A percentile compares a stretch with the other conserved stretches of the same genome.
Evolutionary conservation across 2,113 vertebrate species (phyloP).

Genomic region (Spilogale gracilis): DNA sequence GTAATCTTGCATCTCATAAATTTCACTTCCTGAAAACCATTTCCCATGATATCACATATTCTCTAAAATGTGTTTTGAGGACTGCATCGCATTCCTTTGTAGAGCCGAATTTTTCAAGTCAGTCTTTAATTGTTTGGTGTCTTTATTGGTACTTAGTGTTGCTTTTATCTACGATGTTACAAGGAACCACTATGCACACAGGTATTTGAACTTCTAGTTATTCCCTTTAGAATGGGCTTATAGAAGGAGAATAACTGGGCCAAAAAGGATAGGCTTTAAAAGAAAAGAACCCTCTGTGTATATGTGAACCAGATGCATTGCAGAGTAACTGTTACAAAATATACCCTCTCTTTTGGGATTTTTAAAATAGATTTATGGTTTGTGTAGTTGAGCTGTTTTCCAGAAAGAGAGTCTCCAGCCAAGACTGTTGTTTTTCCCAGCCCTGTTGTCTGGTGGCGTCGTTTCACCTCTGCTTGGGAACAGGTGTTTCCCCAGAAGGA

Average conservation of each 20-base stretch:
- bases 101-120: not conserved
- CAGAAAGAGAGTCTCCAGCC: not conserved
- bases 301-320: not conserved
- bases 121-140: not conserved
- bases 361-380: not conserved
- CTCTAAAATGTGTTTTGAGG: constrained; percentile 8
- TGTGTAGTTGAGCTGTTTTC: not conserved
- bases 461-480: not conserved
- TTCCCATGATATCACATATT: not conserved
- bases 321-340: not conserved
- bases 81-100: not conserved
- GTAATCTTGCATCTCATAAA: not conserved
- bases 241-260: not conserved
- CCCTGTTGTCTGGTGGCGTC: not conserved
- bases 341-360: not conserved
- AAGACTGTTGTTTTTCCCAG: not conserved
- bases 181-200: not conserved
- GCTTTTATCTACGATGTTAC: not conserved
- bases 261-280: not conserved
- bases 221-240: not conserved
- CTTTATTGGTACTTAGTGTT: not conserved
- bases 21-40: not conserved
- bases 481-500: not conserved
- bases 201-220: not conserved
- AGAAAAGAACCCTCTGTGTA: not conserved